Base-by-base conservation (phyloP, 1,140 invertebrate genomes). In the Halesus radiatus region DNA sequence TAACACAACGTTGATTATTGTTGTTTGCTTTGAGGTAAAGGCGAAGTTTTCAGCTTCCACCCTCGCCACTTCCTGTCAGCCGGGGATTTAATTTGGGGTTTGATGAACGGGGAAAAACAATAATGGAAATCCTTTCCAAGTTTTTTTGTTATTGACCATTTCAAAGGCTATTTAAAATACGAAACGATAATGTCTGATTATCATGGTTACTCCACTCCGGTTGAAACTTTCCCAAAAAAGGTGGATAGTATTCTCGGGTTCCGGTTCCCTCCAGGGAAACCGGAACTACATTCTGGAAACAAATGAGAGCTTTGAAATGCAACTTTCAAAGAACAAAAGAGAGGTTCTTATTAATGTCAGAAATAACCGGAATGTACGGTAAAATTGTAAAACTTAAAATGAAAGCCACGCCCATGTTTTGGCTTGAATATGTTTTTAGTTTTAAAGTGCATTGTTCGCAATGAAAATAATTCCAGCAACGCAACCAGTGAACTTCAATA, bases 231-330 rank as follows among this genome's bases (percentile, higher is more conserved):
- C 5, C 8, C 37, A 3, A 70, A 70, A 18, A 37, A 70, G 66
- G 66, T 70, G 66, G 66, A 70, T 70, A 50, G 66, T 70, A 8
- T 10, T 37, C 66, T 70, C n/a, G 66, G 22, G n/a, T 70, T 70
- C 66, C 66, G 37, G 66, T 52, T 70, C 15, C 45, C 66, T 45
- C 66, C 6, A 5, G 66, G 66, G 37, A 70, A 45, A 70, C 37
- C 29, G 66, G 66, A 70, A 70, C 37, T 70, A 50, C 66, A 50
- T 20, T 5, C 66, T 70, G 66, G 37, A 52, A 70, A 70, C 66
- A 70, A 70, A 70, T 70, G 66, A 70, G 66, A 70, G 66, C 66
- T 70, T 70, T 70, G 66, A 70, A 70, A 70, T 70, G 66, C 29
- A 64, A 37, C 66, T 70, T 70, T 52, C 66, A 70, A 70, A 70